Percentiles rank a stretch among this genome's conserved stretches.
These are phyloP conservation scores for Etheostoma spectabile DNA, from an alignment of 2,113 vertebrate species.

Conservation along the genomic window DNA sequence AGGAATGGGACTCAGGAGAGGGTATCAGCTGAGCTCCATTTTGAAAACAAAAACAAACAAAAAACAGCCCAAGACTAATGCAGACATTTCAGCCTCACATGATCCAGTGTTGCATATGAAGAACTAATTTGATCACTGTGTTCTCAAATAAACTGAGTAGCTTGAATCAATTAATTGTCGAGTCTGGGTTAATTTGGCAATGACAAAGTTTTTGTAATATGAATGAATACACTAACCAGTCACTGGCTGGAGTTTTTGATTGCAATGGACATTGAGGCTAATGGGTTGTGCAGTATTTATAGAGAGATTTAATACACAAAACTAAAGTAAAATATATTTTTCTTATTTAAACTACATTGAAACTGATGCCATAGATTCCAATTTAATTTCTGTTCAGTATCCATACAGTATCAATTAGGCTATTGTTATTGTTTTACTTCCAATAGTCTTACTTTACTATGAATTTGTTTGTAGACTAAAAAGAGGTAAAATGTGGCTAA, in stretches of 20 bases:
- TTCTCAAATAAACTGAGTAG: not conserved
- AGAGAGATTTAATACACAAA: not conserved
- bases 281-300: not conserved
- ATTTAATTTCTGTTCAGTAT: too few species aligned
- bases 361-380: too few species aligned
- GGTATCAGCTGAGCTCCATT: slow-evolving; percentile 33
- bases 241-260: not conserved
- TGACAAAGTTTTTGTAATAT: not conserved
- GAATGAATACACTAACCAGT: not conserved
- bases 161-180: not conserved
- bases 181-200: not conserved
- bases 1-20: slow-evolving; percentile 51
- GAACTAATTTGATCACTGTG: not conserved
- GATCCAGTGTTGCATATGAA: not conserved
- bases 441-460: not conserved
- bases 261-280: not conserved
- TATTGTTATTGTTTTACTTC: too few species aligned
- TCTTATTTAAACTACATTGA: not conserved
- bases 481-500: not conserved
- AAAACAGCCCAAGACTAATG: slow-evolving; percentile 1
- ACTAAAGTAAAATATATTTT: not conserved
- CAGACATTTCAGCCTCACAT: not conserved
- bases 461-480: not conserved
- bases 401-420: too few species aligned
- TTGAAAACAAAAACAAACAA: slow-evolving; percentile 11